Evolutionary conservation across 2,797 vertebrate genomes (phyloP).

Genomic region (Sphenodon punctatus): DNA sequence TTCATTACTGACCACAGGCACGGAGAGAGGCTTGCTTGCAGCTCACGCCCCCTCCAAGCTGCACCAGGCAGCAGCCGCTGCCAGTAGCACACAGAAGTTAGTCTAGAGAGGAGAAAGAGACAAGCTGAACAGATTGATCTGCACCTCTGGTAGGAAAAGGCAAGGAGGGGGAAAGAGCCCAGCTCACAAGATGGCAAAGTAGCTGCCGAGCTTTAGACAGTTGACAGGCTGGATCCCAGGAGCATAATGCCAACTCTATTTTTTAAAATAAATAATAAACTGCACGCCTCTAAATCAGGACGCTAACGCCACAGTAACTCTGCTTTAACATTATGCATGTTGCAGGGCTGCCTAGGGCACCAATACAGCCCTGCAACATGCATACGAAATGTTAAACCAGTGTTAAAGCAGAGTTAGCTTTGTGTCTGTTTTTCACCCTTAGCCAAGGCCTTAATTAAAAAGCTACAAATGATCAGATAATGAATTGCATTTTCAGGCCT

Average conservation of each 20-base stretch:
- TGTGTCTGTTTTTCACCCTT: neutral
- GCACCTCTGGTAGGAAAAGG: constrained; percentile 46
- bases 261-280: no score
- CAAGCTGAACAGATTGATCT: constrained; percentile 68
- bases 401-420: no score
- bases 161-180: constrained; percentile 37
- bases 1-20: constrained; percentile 90
- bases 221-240: no score
- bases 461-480: constrained; percentile 41
- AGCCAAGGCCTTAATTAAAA: constrained; percentile 56
- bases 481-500: constrained; percentile 47
- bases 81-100: constrained; percentile 86
- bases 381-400: no score
- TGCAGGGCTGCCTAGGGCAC: no score
- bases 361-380: no score
- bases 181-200: neutral
- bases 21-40: constrained; percentile 69
- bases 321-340: no score
- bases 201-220: neutral
- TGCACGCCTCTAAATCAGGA: no score
- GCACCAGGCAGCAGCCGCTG: no score
- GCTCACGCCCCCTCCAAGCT: constrained; percentile 81
- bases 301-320: no score
- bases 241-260: neutral
- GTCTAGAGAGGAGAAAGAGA: neutral